These are phyloP conservation scores for Raphicerus campestris DNA, from an alignment of 2,113 vertebrate genomes.

Conservation along the genomic window DNA sequence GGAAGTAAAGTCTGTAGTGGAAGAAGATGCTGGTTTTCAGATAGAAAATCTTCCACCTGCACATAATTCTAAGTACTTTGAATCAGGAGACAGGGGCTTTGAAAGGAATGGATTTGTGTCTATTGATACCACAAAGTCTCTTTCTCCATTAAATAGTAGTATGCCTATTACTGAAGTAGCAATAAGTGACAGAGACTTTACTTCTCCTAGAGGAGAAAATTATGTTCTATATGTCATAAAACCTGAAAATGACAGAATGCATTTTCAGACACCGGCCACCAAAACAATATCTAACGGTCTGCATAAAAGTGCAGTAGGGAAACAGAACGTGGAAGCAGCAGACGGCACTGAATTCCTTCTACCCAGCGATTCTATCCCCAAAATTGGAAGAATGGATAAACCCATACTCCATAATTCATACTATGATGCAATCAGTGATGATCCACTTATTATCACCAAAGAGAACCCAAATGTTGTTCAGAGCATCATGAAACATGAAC, in stretches of 20 bases:
- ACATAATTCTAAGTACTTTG: not conserved
- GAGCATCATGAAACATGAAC: not conserved
- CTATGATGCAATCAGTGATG: not conserved
- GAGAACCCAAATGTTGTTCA: not conserved
- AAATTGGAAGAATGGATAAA: not conserved
- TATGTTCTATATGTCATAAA: not conserved
- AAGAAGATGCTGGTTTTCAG: not conserved
- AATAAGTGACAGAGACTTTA: not conserved
- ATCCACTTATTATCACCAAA: not conserved
- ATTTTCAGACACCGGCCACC: not conserved
- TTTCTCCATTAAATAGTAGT: not conserved
- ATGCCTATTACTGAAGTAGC: not conserved
- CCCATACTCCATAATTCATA: not conserved
- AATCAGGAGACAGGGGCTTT: not conserved
- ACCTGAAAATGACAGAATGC: not conserved
- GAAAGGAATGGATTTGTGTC: not conserved
- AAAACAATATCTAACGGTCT: not conserved
- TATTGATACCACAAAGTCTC: not conserved
- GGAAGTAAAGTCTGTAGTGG: not conserved
- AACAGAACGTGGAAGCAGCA: not conserved
- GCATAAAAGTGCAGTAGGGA: not conserved
- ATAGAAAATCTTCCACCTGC: not conserved
- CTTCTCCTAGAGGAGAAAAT: not conserved
- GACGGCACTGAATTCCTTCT: not conserved
- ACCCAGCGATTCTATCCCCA: not conserved